Percentiles rank a stretch among this genome's conserved stretches.
phyloP scores from a whole-genome alignment of 2,888 invertebrate genomes.

The Sipha maydis region DNA sequence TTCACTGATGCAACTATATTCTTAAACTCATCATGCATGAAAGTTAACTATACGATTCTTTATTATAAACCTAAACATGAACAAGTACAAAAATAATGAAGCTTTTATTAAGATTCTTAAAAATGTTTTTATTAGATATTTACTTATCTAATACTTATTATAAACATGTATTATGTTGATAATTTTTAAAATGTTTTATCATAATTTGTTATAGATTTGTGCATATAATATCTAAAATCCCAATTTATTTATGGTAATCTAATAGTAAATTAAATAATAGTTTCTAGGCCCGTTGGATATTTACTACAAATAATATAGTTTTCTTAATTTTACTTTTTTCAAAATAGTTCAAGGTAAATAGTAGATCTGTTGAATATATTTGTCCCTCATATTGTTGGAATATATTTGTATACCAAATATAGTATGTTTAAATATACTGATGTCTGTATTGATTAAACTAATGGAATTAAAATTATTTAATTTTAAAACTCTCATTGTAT shows the following conservation, averaged over 20 bases:
- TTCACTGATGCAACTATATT: slow-evolving; percentile 44
- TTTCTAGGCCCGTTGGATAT: background rate
- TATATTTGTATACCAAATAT: background rate
- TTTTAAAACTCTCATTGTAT: background rate
- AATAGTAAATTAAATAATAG: background rate
- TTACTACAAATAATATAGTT: background rate
- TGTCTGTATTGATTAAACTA: background rate
- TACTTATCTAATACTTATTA: no score
- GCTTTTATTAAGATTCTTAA: background rate
- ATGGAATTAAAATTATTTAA: background rate
- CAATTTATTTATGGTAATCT: background rate
- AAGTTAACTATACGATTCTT: slow-evolving; percentile 22
- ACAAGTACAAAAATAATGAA: background rate
- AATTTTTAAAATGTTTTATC: background rate
- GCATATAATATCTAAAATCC: background rate
- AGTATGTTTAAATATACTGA: background rate
- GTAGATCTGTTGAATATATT: slow-evolving; percentile 1
- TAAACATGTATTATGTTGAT: no score
- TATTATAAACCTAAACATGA: background rate
- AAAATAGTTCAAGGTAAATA: slow-evolving; percentile 18
- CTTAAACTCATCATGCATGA: slow-evolving; percentile 28
- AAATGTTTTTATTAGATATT: no score
- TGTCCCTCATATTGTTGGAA: background rate
- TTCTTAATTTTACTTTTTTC: background rate
- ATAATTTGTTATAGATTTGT: background rate